Base-by-base conservation (phyloP, 2,797 vertebrate genomes). In the Halcyon smyrnensis region DNA sequence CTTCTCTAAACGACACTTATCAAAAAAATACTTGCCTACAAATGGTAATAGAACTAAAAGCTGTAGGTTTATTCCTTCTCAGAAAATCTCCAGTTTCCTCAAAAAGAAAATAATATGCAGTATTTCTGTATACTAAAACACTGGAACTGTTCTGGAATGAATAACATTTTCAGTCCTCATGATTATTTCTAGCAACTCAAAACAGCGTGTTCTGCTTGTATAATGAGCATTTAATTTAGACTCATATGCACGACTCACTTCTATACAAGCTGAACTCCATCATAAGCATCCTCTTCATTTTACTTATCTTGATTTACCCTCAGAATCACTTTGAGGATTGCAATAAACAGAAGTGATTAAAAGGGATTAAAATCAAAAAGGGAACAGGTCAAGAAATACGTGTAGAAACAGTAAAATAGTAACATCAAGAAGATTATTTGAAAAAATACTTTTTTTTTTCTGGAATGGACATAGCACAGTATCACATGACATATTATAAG, bases 191-290 rank as follows among this genome's bases (percentile, higher is more conserved):
- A 89, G 84, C 48, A 79, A 82, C 70, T 27, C 37, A 73, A 93
- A 93, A 30, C 59, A 89, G 67, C 0, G 2, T 89, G 84, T 89
- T 93, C 90, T 84, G 74, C 81, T 93, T 93, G 25, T 74, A 84
- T 92, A 95, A 95, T 20, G 10, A 94, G 81, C 28, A 92, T 90
- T 91, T 95, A 89, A 94, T 93, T 82, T 92, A 90, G 71, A 87
- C 14, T 67, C 11, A 60, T 54, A 86, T 54, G 78, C 79, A 84
- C 43, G 63, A 63, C 39, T 93, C 68, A 83, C 18, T 95, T 77
- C 75, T 80, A 34, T 57, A 84, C 20, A 89, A 91, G 64, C 41
- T 93, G 51, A 89, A 85, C 15, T 62, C 39, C 63, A 83, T 78
- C 62, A 92, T 20, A 85, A 92, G 43, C 37, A 92, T 56, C 68